These are phyloP conservation scores for Chesias legatella DNA, from an alignment of 2,888 invertebrate genomes.

Conservation along the genomic window DNA sequence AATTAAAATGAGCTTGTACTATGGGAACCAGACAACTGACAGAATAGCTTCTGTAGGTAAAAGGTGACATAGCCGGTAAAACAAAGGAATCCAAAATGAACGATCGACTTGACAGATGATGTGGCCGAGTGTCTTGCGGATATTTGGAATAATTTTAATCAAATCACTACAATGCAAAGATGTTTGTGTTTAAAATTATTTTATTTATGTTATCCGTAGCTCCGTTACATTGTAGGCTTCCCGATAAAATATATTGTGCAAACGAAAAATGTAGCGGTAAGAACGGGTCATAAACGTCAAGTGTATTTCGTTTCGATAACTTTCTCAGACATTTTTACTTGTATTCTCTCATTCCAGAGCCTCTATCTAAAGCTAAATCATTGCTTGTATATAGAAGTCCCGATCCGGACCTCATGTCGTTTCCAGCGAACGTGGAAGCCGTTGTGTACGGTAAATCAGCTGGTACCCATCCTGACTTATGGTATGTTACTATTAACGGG, in stretches of 20 bases:
- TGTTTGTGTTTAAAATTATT: slow-evolving; percentile 63
- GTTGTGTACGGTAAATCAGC: slow-evolving; percentile 86
- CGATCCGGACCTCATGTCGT: slow-evolving; percentile 81
- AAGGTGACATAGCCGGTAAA: too few species aligned
- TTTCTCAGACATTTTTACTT: slow-evolving; percentile 38
- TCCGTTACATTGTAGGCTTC: slow-evolving; percentile 69
- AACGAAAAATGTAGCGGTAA: slow-evolving; percentile 86
- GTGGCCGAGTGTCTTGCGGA: slow-evolving; percentile 68
- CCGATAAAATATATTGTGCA: slow-evolving; percentile 85
- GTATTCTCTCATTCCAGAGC: slow-evolving; percentile 66
- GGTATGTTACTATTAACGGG: slow-evolving; percentile 86
- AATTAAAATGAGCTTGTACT: too few species aligned
- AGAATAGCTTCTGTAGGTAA: too few species aligned
- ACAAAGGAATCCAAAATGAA: too few species aligned
- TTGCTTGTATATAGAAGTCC: slow-evolving; percentile 77
- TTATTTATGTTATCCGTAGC: slow-evolving; percentile 61
- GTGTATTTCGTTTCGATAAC: slow-evolving; percentile 30
- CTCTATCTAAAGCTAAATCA: slow-evolving; percentile 83
- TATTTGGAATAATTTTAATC: slow-evolving; percentile 52
- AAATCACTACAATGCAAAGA: slow-evolving; percentile 67
- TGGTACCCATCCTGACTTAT: slow-evolving; percentile 80
- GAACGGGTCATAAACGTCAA: slow-evolving; percentile 31
- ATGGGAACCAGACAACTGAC: too few species aligned
- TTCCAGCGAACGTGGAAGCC: slow-evolving; percentile 77
- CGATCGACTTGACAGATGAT: slow-evolving; percentile 72